Base-by-base conservation (phyloP, 2,888 invertebrate genomes). In the Deilephila elpenor region DNA sequence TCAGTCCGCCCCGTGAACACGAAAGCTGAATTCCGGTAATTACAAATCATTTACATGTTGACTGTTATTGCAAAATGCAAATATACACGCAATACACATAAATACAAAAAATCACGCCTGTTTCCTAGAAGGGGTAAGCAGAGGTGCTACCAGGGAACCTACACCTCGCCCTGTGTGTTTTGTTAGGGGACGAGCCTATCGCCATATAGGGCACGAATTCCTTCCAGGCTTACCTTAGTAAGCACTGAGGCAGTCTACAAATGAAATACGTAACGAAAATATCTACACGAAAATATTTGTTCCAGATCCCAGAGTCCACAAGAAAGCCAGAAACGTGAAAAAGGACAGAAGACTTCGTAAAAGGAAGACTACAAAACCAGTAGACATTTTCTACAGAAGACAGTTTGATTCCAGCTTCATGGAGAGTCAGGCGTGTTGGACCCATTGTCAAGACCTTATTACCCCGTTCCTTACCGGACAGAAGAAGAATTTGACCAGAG, bases 391-490 rank as follows among this genome's bases (percentile, higher is more conserved):
- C 59, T 86, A 85, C 5, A 79, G 85, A 32, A 80, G 74, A 6
- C 32, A 71, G 0, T 74, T 76, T 4, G 75, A 83, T 1, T 71
- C 75, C 0, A 74, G 77, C 0, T 17, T 74, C 0, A 71, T 78
- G 8, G 72, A 82, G 0, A 71, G 51, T 1, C 76, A 79, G 0
- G 59, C 80, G 0, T 76, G 81, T 20, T 87, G 85, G 85, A 75
- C 80, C 0, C 86, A 88, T 19, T 88, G 87, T 44, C 82, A 83
- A 3, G 86, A 86, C 3, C 75, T 88, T 4, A 80, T 89, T 0
- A 85, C 87, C 0, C 90, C 88, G 0, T 85, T 77, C 70, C 59
- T 90, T 3, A 83, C 73, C 0, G 90, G 90, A 0, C 25, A 77
- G 1, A 85, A 84, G 25, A 77, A 34, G 0, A 82, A 85, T 17